A percentile compares a stretch with the other conserved stretches of the same genome.
Evolutionary conservation across 2,888 invertebrate genomes (phyloP).

Genomic region (Malthinus flaveolus): DNA sequence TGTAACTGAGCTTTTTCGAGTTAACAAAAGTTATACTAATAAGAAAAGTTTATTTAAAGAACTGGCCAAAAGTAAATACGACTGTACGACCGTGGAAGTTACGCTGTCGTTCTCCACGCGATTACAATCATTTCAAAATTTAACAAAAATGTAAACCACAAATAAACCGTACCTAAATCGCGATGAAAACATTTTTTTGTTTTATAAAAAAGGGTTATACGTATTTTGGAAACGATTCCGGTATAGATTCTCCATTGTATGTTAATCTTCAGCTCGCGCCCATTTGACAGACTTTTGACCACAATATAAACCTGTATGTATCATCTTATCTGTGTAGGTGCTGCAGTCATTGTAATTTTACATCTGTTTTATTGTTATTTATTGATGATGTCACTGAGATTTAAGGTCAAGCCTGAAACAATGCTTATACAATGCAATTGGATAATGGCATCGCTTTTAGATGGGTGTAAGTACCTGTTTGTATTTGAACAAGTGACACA

Average conservation of each 20-base stretch:
- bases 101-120: too few relatives aligned
- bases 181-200: too few relatives aligned
- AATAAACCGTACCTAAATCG: too few relatives aligned
- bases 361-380: slow-evolving; percentile 34
- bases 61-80: too few relatives aligned
- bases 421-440: slow-evolving; percentile 29
- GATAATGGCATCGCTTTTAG: slow-evolving; percentile 22
- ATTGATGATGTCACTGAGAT: slow-evolving; percentile 31
- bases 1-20: too few relatives aligned
- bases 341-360: slow-evolving; percentile 34
- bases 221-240: slow-evolving; percentile 39
- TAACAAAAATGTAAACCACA: too few relatives aligned
- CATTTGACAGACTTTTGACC: slow-evolving; percentile 32
- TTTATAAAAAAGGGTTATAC: slow-evolving; percentile 11
- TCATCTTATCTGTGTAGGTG: slow-evolving; percentile 34
- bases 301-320: slow-evolving; percentile 32
- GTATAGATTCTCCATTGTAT: slow-evolving; percentile 38
- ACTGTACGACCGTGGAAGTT: too few relatives aligned
- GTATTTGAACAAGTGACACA: slow-evolving; percentile 15
- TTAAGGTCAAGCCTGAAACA: slow-evolving; percentile 33
- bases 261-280: slow-evolving; percentile 37
- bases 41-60: too few relatives aligned
- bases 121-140: too few relatives aligned
- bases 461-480: slow-evolving; percentile 11
- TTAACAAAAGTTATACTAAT: too few relatives aligned